Evolutionary conservation across 2,113 vertebrate species (phyloP).

Genomic region (Apodemus sylvaticus): DNA sequence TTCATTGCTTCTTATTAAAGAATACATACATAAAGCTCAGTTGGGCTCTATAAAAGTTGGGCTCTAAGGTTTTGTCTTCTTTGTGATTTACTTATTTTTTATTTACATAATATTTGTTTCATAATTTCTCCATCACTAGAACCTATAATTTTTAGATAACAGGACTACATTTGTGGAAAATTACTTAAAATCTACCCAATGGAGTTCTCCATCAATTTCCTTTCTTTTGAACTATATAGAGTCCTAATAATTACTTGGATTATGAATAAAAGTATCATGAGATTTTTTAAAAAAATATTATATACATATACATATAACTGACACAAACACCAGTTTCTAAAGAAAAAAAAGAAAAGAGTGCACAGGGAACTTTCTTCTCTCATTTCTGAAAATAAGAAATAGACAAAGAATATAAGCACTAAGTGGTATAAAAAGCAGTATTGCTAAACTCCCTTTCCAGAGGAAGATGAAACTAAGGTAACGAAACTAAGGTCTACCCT

Average conservation of each 20-base stretch:
- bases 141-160: background rate
- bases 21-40: background rate
- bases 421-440: background rate
- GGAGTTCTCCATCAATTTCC: background rate
- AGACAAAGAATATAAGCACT: background rate
- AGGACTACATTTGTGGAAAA: background rate
- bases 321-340: background rate
- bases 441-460: background rate
- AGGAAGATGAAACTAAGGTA: background rate
- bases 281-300: background rate
- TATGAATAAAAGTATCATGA: background rate
- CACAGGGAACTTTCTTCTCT: background rate
- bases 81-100: background rate
- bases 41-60: background rate
- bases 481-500: background rate
- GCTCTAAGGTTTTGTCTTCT: background rate
- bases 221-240: slow-evolving; percentile 33
- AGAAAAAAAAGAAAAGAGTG: background rate
- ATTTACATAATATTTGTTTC: slow-evolving; percentile 24
- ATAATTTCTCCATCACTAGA: slow-evolving; percentile 11
- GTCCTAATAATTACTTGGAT: background rate
- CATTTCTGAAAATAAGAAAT: slow-evolving; percentile 40
- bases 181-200: background rate
- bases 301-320: background rate
- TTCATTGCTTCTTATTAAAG: slow-evolving; percentile 2